A percentile compares a stretch with the other conserved stretches of the same genome.
Conservation (phyloP, 35 echinoderm and acorn worm species). For the Nesometra sesokonis region DNA sequence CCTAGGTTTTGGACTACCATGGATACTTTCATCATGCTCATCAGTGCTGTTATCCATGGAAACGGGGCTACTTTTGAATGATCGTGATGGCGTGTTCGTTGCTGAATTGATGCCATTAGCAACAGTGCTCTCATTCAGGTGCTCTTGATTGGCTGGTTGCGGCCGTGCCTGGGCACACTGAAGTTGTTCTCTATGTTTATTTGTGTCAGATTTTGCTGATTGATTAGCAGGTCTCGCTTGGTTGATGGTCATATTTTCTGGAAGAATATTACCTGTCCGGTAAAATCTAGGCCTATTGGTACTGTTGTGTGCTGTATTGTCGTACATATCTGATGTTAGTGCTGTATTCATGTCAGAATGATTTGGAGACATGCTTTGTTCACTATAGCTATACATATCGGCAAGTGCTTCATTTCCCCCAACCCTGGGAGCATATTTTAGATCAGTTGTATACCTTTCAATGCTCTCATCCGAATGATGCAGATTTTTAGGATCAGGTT, state of each 20-base stretch:
- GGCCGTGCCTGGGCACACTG: not conserved
- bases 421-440: slow-evolving; percentile 57
- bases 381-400: slow-evolving; percentile 50
- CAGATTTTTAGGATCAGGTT: slow-evolving; percentile 85
- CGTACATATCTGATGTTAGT: slow-evolving; percentile 67
- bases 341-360: slow-evolving; percentile 52
- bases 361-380: slow-evolving; percentile 60
- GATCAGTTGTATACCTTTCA: slow-evolving; percentile 74
- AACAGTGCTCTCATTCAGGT: not conserved
- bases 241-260: not conserved
- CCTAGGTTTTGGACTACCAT: slow-evolving; percentile 14
- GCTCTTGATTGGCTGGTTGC: not conserved
- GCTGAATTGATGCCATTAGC: not conserved
- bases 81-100: not conserved
- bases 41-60: not conserved
- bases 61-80: not conserved
- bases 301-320: slow-evolving; percentile 15
- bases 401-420: slow-evolving; percentile 9
- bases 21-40: not conserved
- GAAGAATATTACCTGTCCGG: not conserved
- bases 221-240: not conserved
- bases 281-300: not conserved
- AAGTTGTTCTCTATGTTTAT: not conserved
- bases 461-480: slow-evolving; percentile 96
- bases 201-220: not conserved